These are phyloP conservation scores for Camptogramma bilineatum DNA, from an alignment of 2,888 invertebrate species.

Conservation along the genomic window DNA sequence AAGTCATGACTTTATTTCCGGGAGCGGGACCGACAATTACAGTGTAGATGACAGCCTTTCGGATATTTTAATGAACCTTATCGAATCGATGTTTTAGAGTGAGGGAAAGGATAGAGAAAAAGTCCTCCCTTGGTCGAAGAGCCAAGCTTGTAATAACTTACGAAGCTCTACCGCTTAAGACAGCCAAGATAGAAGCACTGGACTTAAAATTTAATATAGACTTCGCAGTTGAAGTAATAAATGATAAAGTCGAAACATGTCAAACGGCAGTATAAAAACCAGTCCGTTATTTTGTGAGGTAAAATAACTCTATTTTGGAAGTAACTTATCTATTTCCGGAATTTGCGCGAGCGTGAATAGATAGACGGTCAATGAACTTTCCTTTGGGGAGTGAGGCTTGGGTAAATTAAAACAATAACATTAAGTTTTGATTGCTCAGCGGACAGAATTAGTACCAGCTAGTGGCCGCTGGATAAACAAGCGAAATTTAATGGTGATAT, in stretches of 20 bases:
- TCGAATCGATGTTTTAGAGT: neutral
- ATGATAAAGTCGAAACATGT: neutral
- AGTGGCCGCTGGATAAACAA: neutral
- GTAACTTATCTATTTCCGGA: neutral
- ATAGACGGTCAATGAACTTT: constrained; percentile 3
- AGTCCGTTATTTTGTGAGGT: neutral
- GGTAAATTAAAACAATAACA: constrained; percentile 1
- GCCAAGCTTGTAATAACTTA: neutral
- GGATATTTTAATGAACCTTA: too few species aligned
- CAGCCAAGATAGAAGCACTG: neutral
- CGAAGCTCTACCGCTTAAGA: neutral
- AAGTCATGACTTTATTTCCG: too few species aligned
- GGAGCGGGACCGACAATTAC: too few species aligned
- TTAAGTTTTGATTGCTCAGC: neutral
- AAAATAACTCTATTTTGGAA: neutral
- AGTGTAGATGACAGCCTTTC: too few species aligned
- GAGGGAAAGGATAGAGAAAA: neutral
- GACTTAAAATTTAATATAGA: neutral
- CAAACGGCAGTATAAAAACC: constrained; percentile 8
- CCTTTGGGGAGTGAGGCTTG: neutral
- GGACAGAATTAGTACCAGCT: neutral
- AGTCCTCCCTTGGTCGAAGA: neutral
- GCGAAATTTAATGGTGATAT: neutral
- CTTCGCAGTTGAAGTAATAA: constrained; percentile 3
- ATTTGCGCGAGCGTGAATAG: neutral